Conservation (phyloP, 1,140 invertebrate species). For the Micrasema longulum region DNA sequence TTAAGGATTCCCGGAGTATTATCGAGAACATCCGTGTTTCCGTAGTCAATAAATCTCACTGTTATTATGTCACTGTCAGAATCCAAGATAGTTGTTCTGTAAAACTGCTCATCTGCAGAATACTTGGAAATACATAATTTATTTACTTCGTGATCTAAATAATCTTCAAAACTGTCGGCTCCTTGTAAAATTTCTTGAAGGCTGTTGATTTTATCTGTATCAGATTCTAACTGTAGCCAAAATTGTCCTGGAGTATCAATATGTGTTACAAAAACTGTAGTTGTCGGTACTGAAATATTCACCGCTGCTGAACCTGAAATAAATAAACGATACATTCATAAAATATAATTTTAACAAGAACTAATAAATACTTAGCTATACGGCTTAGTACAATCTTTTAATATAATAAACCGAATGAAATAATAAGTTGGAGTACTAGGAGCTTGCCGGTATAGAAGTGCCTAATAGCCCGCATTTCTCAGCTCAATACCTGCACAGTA, state of each 20-base stretch:
- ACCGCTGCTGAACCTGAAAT: slow-evolving; percentile 1
- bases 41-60: slow-evolving; percentile 86
- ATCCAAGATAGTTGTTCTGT: slow-evolving; percentile 83
- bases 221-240: slow-evolving; percentile 72
- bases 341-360: background rate
- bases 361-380: too few species aligned
- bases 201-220: slow-evolving; percentile 65
- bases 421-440: background rate
- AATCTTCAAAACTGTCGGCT: slow-evolving; percentile 60
- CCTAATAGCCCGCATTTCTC: too few species aligned
- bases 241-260: slow-evolving; percentile 76
- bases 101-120: slow-evolving; percentile 81
- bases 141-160: slow-evolving; percentile 71
- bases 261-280: slow-evolving; percentile 71
- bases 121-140: slow-evolving; percentile 79
- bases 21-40: slow-evolving; percentile 79
- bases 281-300: slow-evolving; percentile 3
- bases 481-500: too few species aligned
- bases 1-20: slow-evolving; percentile 71
- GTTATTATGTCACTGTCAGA: slow-evolving; percentile 76
- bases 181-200: slow-evolving; percentile 73
- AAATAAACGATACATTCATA: background rate
- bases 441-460: too few species aligned
- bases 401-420: too few species aligned
- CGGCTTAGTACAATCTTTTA: too few species aligned